These are phyloP conservation scores for Rhagoletis pomonella DNA, from an alignment of 1,140 invertebrate species.

Conservation along the genomic window DNA sequence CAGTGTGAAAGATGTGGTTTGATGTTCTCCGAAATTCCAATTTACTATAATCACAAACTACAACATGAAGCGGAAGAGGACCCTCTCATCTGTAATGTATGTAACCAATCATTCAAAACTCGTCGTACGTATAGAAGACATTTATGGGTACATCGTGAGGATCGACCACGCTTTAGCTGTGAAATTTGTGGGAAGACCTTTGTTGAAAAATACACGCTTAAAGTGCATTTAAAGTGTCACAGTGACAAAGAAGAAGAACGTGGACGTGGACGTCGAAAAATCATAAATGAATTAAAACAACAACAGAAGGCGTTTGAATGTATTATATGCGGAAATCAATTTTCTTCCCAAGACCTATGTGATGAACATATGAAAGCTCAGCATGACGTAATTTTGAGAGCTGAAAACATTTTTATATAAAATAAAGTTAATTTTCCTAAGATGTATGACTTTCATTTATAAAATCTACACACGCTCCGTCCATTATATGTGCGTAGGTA, in stretches of 20 bases:
- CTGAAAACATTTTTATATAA: not conserved
- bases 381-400: conserved; percentile 8
- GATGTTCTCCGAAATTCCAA: conserved; percentile 57
- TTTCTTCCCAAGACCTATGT: not conserved
- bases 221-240: conserved; percentile 54
- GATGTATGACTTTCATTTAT: no score
- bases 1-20: conserved; percentile 60
- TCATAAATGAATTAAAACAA: not conserved
- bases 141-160: conserved; percentile 57
- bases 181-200: conserved; percentile 58
- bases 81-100: conserved; percentile 57
- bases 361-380: not conserved
- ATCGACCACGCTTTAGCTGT: conserved; percentile 57
- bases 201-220: conserved; percentile 59
- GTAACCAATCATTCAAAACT: conserved; percentile 58
- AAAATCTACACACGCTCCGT: no score
- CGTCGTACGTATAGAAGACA: conserved; percentile 57
- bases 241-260: not conserved
- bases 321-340: conserved; percentile 11
- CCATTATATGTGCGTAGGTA: not conserved
- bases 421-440: not conserved
- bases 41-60: conserved; percentile 58
- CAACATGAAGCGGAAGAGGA: conserved; percentile 59
- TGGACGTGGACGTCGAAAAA: not conserved
- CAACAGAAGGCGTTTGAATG: not conserved